phyloP scores from a whole-genome alignment of 2,113 vertebrate genomes.

The Micronisus gabar region DNA sequence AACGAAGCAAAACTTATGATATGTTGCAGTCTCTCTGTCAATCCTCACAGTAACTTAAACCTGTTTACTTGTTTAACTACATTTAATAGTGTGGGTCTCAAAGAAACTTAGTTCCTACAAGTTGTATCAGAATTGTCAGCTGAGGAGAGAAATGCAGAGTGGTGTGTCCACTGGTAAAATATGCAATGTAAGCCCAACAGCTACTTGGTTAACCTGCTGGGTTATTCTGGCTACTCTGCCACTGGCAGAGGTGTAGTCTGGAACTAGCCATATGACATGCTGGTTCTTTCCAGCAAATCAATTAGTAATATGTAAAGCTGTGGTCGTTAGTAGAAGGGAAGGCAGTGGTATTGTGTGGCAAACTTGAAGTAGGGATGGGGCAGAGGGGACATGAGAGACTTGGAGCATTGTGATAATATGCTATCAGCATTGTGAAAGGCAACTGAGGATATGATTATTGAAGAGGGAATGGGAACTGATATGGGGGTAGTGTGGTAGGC shows the following conservation, averaged over 20 bases:
- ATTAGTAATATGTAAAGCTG: background rate
- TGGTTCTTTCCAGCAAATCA: background rate
- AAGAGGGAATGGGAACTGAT: background rate
- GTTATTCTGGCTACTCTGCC: background rate
- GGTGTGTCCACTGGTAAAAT: background rate
- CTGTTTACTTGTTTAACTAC: background rate
- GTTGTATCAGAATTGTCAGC: background rate
- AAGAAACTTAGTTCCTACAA: background rate
- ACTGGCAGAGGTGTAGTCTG: background rate
- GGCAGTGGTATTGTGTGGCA: background rate
- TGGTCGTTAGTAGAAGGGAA: background rate
- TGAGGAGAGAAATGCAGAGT: background rate
- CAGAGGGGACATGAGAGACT: background rate
- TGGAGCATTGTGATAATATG: background rate
- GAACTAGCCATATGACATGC: background rate
- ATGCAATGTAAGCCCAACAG: background rate
- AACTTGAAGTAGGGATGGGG: background rate
- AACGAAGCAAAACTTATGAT: background rate
- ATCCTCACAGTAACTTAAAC: background rate
- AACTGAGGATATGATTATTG: background rate
- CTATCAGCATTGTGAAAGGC: background rate
- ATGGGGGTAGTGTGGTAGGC: background rate
- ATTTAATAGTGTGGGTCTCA: background rate
- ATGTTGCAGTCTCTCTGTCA: background rate
- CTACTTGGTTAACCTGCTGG: background rate